phyloP scores from a whole-genome alignment of 2,888 invertebrate species.

The Andrena hattorfiana region DNA sequence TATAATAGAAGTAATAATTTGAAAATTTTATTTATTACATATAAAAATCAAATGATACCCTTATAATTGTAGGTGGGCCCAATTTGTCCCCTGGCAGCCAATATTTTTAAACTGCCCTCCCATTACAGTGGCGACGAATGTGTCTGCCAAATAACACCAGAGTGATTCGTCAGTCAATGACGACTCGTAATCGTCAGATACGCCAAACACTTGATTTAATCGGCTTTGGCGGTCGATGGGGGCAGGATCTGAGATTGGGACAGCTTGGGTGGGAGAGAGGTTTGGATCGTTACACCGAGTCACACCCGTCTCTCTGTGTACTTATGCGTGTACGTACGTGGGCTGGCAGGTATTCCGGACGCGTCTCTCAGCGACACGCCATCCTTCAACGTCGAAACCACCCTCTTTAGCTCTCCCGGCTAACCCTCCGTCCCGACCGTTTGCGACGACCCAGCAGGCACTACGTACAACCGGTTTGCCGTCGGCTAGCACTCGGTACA shows the following conservation, averaged over 20 bases:
- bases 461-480: slow-evolving; percentile 50
- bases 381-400: slow-evolving; percentile 74
- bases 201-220: slow-evolving; percentile 36
- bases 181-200: slow-evolving; percentile 37
- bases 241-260: slow-evolving; percentile 15
- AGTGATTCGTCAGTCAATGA: slow-evolving; percentile 42
- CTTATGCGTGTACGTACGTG: slow-evolving; percentile 54
- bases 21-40: too few relatives aligned
- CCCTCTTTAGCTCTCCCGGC: slow-evolving; percentile 61
- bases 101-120: too few relatives aligned
- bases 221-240: slow-evolving; percentile 19
- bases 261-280: not conserved
- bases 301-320: slow-evolving; percentile 55
- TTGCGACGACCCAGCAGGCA: slow-evolving; percentile 48
- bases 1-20: too few relatives aligned
- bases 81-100: too few relatives aligned
- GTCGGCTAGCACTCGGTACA: slow-evolving; percentile 35
- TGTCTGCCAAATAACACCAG: slow-evolving; percentile 11
- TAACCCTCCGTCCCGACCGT: slow-evolving; percentile 44
- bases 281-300: slow-evolving; percentile 53
- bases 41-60: too few relatives aligned
- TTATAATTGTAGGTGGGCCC: too few relatives aligned
- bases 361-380: slow-evolving; percentile 70
- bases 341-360: slow-evolving; percentile 63
- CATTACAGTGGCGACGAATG: slow-evolving; percentile 33